phyloP scores from a whole-genome alignment of 2,113 vertebrate species.

The Rhinolophus ferrumequinum region DNA sequence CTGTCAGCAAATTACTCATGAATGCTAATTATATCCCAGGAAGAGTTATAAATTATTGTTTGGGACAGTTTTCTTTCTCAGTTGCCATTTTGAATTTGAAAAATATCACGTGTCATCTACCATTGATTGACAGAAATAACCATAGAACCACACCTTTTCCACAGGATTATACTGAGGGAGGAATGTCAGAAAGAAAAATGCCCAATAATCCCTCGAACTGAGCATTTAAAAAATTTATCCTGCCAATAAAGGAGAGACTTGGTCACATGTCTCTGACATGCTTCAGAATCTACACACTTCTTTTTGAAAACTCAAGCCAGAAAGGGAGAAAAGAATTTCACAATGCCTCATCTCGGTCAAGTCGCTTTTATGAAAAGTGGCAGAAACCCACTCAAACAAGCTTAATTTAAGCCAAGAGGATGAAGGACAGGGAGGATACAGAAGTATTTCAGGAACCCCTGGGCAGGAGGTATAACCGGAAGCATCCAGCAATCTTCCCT shows the following conservation, averaged over 20 bases:
- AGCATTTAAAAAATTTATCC: neutral
- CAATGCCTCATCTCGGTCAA: neutral
- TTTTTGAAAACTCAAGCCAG: conserved; percentile 5
- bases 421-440: neutral
- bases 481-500: neutral
- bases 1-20: neutral
- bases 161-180: neutral
- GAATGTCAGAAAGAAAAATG: neutral
- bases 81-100: conserved; percentile 52
- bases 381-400: neutral
- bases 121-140: conserved; percentile 16
- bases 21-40: neutral
- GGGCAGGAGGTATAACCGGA: no score
- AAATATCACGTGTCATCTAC: neutral
- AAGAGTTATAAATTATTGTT: neutral
- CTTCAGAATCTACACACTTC: neutral
- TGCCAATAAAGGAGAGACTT: neutral
- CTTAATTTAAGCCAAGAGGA: neutral
- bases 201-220: neutral
- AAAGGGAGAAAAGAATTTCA: neutral
- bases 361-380: neutral
- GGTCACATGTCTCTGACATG: neutral
- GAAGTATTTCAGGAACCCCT: neutral
- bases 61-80: conserved; percentile 49
- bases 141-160: neutral